Evolutionary conservation across 2,113 vertebrate species (phyloP).

Genomic region (Limnothrissa miodon): DNA sequence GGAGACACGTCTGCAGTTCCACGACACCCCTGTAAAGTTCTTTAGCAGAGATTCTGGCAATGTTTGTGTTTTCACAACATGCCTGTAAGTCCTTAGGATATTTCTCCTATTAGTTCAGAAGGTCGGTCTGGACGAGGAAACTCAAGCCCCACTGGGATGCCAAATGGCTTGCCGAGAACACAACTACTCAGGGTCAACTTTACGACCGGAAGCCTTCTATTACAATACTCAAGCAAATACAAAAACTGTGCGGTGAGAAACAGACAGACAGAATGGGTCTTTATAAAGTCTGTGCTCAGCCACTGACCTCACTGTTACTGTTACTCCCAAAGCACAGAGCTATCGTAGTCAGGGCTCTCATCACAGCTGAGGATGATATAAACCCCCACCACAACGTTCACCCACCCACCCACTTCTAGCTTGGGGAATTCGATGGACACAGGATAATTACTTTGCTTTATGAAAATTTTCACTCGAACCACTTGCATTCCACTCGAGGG

Average conservation of each 20-base stretch:
- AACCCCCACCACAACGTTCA: background rate
- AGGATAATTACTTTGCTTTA: constrained; percentile 44
- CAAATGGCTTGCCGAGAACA: background rate
- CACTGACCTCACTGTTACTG: background rate
- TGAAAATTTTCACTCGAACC: background rate
- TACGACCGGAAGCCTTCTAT: background rate
- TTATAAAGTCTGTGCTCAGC: background rate
- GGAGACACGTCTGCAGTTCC: too few species aligned
- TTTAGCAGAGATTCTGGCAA: background rate
- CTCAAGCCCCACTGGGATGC: background rate
- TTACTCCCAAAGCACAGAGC: constrained; percentile 25
- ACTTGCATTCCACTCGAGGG: background rate
- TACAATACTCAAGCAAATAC: background rate
- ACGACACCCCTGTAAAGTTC: background rate
- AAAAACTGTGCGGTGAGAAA: background rate
- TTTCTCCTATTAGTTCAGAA: background rate
- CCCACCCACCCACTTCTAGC: constrained; percentile 43
- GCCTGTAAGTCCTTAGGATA: background rate
- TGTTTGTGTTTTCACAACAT: background rate
- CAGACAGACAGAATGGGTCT: background rate
- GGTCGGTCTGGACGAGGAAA: background rate
- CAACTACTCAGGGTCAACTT: background rate
- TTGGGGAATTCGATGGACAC: constrained; percentile 46
- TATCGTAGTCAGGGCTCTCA: constrained; percentile 30
- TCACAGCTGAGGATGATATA: constrained; percentile 43